Evolutionary conservation across 2,888 invertebrate species (phyloP).

Genomic region (Noctua janthe): DNA sequence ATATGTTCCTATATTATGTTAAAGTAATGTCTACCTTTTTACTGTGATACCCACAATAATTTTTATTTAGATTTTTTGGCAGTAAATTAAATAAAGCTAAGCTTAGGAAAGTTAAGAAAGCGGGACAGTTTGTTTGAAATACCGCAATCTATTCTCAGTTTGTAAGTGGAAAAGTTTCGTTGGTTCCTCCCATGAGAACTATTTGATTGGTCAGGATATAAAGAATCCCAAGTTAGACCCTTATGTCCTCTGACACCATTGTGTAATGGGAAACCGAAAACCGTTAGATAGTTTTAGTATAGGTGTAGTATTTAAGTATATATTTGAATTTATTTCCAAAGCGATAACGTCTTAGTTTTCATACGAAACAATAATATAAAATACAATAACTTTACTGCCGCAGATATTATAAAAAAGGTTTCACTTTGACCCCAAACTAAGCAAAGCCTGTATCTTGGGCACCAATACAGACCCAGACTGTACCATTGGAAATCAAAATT

Average conservation of each 20-base stretch:
- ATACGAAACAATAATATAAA: not conserved
- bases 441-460: too few species aligned
- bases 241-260: constrained; percentile 21
- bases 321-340: not conserved
- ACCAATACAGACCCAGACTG: too few species aligned
- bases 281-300: not conserved
- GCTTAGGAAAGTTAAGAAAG: constrained; percentile 23
- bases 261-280: constrained; percentile 7
- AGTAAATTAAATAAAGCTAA: constrained; percentile 30
- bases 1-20: not conserved
- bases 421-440: too few species aligned
- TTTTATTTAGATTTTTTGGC: constrained; percentile 13
- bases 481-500: too few species aligned
- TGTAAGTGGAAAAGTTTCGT: constrained; percentile 60
- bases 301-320: not conserved
- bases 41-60: not conserved
- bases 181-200: constrained; percentile 45
- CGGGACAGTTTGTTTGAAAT: constrained; percentile 43
- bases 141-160: constrained; percentile 53
- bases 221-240: constrained; percentile 39
- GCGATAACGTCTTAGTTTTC: not conserved
- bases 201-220: constrained; percentile 55
- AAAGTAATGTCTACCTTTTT: not conserved
- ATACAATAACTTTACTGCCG: too few species aligned
- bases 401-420: too few species aligned